Base-by-base conservation (phyloP, 1,140 invertebrate genomes). In the Oryctes rhinoceros region DNA sequence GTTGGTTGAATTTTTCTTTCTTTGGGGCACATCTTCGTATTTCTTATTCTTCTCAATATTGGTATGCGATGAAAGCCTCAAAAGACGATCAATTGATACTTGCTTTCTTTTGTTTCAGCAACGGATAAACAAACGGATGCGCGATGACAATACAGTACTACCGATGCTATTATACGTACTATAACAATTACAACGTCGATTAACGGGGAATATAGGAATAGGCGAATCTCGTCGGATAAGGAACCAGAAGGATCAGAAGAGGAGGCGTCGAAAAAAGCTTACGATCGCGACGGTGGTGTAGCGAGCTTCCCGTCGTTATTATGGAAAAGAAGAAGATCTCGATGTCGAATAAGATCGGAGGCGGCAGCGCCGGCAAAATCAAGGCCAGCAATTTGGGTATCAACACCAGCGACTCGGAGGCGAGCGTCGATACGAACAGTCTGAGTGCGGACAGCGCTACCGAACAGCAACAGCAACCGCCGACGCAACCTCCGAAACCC, bases 361-460 rank as follows among this genome's bases (percentile, higher is more conserved):
- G 53, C 15, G 18, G 53, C n/a, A 53, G 49, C 49, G 10, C 11
- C 49, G 9, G 49, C 9, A 35, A 87, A 84, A 79, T 47, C 37
- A 82, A 84, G 53, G 81, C 39, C 39, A 44, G 84, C 18, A 85
- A 83, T 74, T 81, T 49, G 35, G 76, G n/a, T 82, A 18, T 82
- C 15, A 85, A 85, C 13, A 83, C 83, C 13, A 87, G 84, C 81
- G 90, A 91, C 85, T 90, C 90, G 37, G 92, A 92, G 85, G 90
- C 90, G 82, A 92, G 91, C 78, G 89, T 89, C 0, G 91, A 92
- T 85, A 92, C 91, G 1, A 91, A 91, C 71, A 92, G 91, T 82
- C 87, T 92, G 83, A 90, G 88, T 82, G 89, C 88, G 13, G 89
- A 89, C 74, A 91, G 90, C 89, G 89, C 18, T 86, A 90, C 82